Evolutionary conservation across 1,140 invertebrate genomes (phyloP), one percentile per base, ranked within the genome.

Genomic region (Mylabris phalerata): DNA sequence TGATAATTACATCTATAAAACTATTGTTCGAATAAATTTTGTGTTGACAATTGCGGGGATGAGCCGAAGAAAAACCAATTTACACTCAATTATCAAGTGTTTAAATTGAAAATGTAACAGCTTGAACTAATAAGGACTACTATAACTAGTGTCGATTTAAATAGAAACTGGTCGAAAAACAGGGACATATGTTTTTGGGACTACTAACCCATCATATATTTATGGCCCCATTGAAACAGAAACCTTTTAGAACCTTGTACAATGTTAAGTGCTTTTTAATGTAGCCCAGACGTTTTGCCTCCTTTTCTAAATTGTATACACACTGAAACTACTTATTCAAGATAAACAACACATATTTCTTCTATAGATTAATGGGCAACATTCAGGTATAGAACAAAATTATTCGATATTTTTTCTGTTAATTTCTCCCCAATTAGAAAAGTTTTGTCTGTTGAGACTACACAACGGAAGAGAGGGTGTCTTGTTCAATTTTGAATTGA

Each of bases 191-290:
- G 54, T 56, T 56, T 11, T 24, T 13, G 41, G 7, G 7, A 32
- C 32, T 19, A 52, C 50, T 26, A 54, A 56, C 54, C 54, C 47
- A 56, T 56, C 47, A 56, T 56, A 56, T 48, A 56, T 56, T 56
- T 56, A 56, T 48, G 54, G 45, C 32, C 32, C 47, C 46, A 27
- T 55, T 25, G 54, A 57, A 59, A 63, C 62, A 64, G 62, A 60
- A 64, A 61, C 59, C 62, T 64, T 67, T 67, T 67, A 67, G 61
- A 63, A 59, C 57, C 61, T 66, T 62, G 64, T 65, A 66, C 57
- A 19, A 19, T 61, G 60, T 60, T 67, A 67, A 67, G 66, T 65
- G 66, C 66, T 58, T 67, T 67, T 66, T 67, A 66, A 66, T 67
- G 66, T 67, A 59, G 62, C 45, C 63, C 60, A 62, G 62, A 65